These are phyloP conservation scores for Endomychus coccineus DNA, from an alignment of 2,888 invertebrate genomes.

Conservation along the genomic window DNA sequence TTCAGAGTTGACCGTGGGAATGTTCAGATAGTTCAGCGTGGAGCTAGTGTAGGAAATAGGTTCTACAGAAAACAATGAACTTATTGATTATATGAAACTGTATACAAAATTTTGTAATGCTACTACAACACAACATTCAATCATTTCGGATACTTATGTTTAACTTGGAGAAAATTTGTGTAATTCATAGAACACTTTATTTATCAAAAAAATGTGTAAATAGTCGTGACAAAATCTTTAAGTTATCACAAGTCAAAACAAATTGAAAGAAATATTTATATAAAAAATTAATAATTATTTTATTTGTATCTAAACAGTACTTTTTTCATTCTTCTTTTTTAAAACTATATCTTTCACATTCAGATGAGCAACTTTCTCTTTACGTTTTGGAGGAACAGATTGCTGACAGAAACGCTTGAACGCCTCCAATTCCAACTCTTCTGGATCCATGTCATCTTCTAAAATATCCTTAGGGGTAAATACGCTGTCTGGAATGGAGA, in stretches of 20 bases:
- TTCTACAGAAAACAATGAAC: too few species aligned
- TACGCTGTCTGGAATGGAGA: slow-evolving; percentile 51
- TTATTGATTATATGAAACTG: too few species aligned
- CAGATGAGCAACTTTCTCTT: slow-evolving; percentile 66
- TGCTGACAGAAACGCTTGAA: slow-evolving; percentile 83
- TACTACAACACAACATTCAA: too few species aligned
- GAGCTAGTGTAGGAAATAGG: too few species aligned
- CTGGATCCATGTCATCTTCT: slow-evolving; percentile 71
- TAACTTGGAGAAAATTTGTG: too few species aligned
- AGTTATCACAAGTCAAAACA: slow-evolving; percentile 6
- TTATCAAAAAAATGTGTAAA: slow-evolving; percentile 10
- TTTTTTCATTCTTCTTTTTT: slow-evolving; percentile 49
- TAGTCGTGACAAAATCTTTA: slow-evolving; percentile 3
- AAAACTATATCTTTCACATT: slow-evolving; percentile 72
- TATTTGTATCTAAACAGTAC: slow-evolving; percentile 12
- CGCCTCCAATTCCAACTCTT: slow-evolving; percentile 75
- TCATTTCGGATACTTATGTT: too few species aligned
- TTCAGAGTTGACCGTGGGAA: too few species aligned
- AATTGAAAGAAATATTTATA: neutral
- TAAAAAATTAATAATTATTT: neutral
- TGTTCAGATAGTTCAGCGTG: too few species aligned
- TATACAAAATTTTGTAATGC: too few species aligned
- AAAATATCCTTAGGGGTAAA: slow-evolving; percentile 76
- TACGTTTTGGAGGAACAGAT: slow-evolving; percentile 68
- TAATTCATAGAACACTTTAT: too few species aligned